These are phyloP conservation scores for Falco naumanni DNA, from an alignment of 2,797 vertebrate genomes.

Conservation along the genomic window DNA sequence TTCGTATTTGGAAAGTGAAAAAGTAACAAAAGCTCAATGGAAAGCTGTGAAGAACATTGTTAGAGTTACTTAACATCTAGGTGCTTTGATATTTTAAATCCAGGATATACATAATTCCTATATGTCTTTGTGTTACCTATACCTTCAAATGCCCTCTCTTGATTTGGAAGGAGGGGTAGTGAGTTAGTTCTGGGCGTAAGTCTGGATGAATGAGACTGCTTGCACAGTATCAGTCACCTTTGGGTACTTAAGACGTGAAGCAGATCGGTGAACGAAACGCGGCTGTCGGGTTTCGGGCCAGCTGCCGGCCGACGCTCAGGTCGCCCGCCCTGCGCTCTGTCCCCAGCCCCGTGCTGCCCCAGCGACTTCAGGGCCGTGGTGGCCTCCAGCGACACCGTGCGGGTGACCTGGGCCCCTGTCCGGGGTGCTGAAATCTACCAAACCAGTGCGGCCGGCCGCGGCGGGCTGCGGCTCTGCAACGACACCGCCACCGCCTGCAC, in stretches of 20 bases:
- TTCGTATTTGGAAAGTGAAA: not conserved
- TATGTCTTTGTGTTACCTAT: not conserved
- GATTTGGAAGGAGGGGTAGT: not conserved
- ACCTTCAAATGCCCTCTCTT: not conserved
- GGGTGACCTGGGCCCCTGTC: conserved; percentile 83
- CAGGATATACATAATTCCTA: not conserved
- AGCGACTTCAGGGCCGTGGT: conserved; percentile 73
- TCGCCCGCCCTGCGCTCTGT: not conserved
- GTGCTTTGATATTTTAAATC: not conserved
- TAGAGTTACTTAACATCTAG: not conserved
- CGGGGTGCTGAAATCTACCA: conserved; percentile 88
- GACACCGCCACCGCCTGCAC: conserved; percentile 86
- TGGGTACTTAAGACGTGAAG: not conserved
- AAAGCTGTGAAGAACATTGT: not conserved
- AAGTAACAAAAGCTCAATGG: not conserved
- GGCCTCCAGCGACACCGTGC: conserved; percentile 83
- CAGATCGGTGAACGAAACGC: fast-evolving
- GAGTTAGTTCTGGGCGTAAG: not conserved
- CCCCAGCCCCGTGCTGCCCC: conserved; percentile 91
- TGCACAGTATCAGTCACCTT: not conserved
- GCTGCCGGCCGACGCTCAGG: not conserved
- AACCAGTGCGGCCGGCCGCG: conserved; percentile 77
- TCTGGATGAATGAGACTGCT: not conserved
- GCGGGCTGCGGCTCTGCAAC: conserved; percentile 79
- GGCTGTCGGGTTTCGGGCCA: not conserved